Base-by-base conservation (phyloP, 2,797 vertebrate species). In the Synaphobranchus kaupii region DNA sequence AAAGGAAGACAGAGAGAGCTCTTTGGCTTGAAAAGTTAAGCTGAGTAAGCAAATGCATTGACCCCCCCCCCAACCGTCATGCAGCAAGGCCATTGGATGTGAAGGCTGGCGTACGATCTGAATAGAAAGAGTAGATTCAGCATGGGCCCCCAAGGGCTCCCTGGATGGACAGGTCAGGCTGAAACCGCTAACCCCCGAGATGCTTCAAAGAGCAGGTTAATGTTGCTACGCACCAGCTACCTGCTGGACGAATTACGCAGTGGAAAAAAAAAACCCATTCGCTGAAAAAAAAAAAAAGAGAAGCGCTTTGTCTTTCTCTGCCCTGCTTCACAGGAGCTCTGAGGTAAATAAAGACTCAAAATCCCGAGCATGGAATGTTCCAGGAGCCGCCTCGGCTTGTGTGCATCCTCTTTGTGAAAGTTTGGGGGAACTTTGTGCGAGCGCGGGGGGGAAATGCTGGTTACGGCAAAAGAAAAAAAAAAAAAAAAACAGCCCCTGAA, bases 401-500 rank as follows among this genome's bases (percentile, higher is more conserved):
- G 20, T 47, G 73, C 39, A 48, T 91, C 91, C 92, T 94, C 91
- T 94, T 93, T 93, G 94, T 94, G 92, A 94, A 92, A 94, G 92
- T 94, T 94, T 92, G 15, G 81, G 88, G 89, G 89, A 95, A 95
- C 89, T 95, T 94, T 92, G 90, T 63, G 83, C 90, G 90, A 89
- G 68, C 10, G 68, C 9, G 68, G 92, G 92, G 90, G 91, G 90
- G 93, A 95, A 95, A 92, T 93, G 94, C 93, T 95, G 92, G 93
- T 89, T 89, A 93, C 85, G 87, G 94, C 93, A 94, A 90, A 92
- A 95, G 91, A 93, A 92, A 95, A 92, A 93, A 94, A 90, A 92
- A 95, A 91, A 94, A 94, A 90, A 92, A 95, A 92, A 93, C 85
- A 93, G 93, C 91, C 39, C 89, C 92, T 94, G 92, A 95, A 95